Evolutionary conservation across 2,113 vertebrate species (phyloP).

Genomic region (Isichthys henryi): DNA sequence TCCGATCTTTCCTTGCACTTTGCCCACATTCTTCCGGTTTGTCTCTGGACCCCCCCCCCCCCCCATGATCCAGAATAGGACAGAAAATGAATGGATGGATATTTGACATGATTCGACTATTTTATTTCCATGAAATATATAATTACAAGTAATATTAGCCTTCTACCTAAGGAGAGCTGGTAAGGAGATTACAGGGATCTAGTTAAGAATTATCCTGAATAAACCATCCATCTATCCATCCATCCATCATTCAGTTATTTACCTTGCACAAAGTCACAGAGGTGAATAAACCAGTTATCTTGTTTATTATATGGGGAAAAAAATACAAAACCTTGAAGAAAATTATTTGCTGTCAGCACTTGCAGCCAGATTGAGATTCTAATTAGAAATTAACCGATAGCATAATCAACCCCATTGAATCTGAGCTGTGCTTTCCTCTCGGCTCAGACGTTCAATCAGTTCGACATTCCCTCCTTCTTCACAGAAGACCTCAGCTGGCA

Average conservation of each 20-base stretch:
- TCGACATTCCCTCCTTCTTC: background rate
- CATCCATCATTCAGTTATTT: background rate
- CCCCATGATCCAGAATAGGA: too few species aligned
- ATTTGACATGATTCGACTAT: background rate
- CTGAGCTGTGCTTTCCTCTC: background rate
- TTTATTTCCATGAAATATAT: background rate
- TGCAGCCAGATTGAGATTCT: background rate
- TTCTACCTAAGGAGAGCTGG: background rate
- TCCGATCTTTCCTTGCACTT: too few species aligned
- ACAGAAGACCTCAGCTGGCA: conserved; percentile 40
- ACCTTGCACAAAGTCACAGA: background rate
- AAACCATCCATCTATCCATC: background rate
- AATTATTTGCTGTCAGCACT: background rate
- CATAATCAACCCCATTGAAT: background rate
- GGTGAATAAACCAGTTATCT: background rate
- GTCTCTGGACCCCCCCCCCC: too few species aligned
- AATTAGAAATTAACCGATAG: background rate
- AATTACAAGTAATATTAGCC: background rate
- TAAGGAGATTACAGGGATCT: background rate
- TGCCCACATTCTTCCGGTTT: too few species aligned
- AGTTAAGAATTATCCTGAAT: background rate
- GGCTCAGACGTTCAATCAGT: background rate
- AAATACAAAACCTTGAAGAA: background rate
- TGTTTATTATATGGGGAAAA: background rate
- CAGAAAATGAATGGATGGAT: too few species aligned